These are phyloP conservation scores for Armadillidium nasatum DNA, from an alignment of 1,140 invertebrate species.

Conservation along the genomic window DNA sequence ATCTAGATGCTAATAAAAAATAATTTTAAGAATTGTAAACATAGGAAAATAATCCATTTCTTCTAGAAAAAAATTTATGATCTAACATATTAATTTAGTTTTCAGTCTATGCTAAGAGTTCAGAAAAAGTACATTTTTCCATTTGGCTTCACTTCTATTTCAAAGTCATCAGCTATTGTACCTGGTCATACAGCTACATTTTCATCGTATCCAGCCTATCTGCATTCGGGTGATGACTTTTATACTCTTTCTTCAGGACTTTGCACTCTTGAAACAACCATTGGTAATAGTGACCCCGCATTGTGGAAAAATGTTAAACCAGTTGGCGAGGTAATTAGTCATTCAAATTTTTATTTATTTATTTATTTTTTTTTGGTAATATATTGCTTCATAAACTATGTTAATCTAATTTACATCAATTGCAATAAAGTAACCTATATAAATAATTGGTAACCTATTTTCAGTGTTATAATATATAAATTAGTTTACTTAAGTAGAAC, in stretches of 20 bases:
- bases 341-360: neutral
- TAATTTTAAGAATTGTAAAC: too few species aligned
- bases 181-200: slow-evolving; percentile 68
- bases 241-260: slow-evolving; percentile 65
- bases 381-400: too few species aligned
- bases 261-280: slow-evolving; percentile 66
- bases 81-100: slow-evolving; percentile 53
- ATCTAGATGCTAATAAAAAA: too few species aligned
- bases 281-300: slow-evolving; percentile 62
- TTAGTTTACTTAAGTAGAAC: too few species aligned
- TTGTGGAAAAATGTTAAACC: slow-evolving; percentile 60
- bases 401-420: too few species aligned
- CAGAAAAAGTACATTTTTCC: slow-evolving; percentile 83
- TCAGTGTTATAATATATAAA: too few species aligned
- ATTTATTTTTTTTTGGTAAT: too few species aligned
- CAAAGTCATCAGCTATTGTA: slow-evolving; percentile 50
- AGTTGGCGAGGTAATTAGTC: slow-evolving; percentile 49
- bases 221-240: slow-evolving; percentile 84
- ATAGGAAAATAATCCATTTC: too few species aligned
- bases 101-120: slow-evolving; percentile 78
- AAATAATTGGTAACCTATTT: too few species aligned
- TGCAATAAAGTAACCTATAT: too few species aligned
- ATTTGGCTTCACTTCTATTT: slow-evolving; percentile 59
- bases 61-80: too few species aligned
- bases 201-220: slow-evolving; percentile 79